phyloP scores from a whole-genome alignment of 2,113 vertebrate species.

The human (Homo sapiens) region DNA sequence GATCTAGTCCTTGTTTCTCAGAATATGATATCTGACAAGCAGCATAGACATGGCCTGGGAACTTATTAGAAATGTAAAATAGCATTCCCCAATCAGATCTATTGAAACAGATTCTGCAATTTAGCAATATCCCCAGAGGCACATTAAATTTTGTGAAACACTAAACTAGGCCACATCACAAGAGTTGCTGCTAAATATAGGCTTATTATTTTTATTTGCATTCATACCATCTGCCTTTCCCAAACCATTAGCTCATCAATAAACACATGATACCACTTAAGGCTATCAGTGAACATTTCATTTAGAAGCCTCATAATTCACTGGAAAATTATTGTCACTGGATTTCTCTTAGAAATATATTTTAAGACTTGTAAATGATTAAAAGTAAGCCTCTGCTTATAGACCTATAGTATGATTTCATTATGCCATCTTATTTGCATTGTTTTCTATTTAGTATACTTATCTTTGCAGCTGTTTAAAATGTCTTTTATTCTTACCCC shows the following conservation, averaged over 20 bases:
- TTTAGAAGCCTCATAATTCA: conserved; percentile 17
- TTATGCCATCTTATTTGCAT: background rate
- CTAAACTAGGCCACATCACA: background rate
- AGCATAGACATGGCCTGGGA: background rate
- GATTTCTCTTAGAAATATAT: background rate
- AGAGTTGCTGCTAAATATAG: background rate
- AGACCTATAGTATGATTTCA: background rate
- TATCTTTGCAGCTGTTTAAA: background rate
- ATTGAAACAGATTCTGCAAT: background rate
- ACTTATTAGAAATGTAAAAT: background rate
- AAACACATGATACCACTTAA: background rate
- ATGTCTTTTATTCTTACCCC: background rate
- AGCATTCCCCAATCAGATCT: background rate
- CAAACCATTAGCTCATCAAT: conserved; percentile 16
- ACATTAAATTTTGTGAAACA: conserved; percentile 3
- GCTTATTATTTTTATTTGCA: conserved; percentile 25
- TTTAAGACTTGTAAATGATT: background rate
- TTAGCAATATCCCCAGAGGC: background rate
- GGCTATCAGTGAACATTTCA: background rate
- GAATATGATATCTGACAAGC: background rate
- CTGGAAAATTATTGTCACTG: background rate
- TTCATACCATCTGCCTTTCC: conserved; percentile 3
- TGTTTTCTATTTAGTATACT: background rate
- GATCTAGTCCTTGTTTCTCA: background rate
- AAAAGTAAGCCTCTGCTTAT: background rate